phyloP scores from a whole-genome alignment of 2,888 invertebrate genomes.

The Netelia inedita region DNA sequence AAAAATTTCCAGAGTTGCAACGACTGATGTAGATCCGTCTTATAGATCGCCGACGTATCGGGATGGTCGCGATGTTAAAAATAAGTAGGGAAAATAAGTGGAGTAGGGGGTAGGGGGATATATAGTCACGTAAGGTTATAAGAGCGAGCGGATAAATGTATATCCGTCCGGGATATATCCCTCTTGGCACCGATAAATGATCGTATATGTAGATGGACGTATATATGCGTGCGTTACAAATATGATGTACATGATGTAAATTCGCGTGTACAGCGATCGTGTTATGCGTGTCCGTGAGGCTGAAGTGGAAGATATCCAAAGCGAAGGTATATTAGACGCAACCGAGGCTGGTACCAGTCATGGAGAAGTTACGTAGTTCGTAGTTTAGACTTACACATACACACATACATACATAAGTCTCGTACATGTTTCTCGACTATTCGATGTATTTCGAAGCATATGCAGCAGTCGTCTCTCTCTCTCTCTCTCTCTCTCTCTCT shows the following conservation, averaged over 20 bases:
- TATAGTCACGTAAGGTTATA: slow-evolving; percentile 36
- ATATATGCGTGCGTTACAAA: slow-evolving; percentile 21
- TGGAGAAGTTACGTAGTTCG: not conserved
- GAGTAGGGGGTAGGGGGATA: not conserved
- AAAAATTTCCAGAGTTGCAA: not conserved
- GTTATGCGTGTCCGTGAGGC: slow-evolving; percentile 20
- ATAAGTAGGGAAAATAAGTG: not conserved
- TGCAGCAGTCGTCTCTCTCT: slow-evolving; percentile 39
- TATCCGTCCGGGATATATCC: not conserved
- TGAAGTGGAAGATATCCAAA: slow-evolving; percentile 29
- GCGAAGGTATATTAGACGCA: not conserved
- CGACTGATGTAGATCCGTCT: not conserved
- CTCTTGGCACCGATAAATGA: slow-evolving; percentile 51
- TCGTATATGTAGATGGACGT: slow-evolving; percentile 19
- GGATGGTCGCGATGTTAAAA: slow-evolving; percentile 2
- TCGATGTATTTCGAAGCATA: slow-evolving; percentile 28
- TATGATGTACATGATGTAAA: slow-evolving; percentile 44
- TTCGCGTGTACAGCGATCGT: not conserved
- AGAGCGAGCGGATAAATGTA: not conserved
- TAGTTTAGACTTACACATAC: not conserved
- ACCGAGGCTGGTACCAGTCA: slow-evolving; percentile 5
- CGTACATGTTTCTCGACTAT: slow-evolving; percentile 25
- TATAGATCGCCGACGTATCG: not conserved
- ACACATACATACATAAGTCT: not conserved
- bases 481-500: too few relatives aligned